Evolutionary conservation across 2,888 invertebrate genomes (phyloP).

Genomic region (Rotaria sp.): DNA sequence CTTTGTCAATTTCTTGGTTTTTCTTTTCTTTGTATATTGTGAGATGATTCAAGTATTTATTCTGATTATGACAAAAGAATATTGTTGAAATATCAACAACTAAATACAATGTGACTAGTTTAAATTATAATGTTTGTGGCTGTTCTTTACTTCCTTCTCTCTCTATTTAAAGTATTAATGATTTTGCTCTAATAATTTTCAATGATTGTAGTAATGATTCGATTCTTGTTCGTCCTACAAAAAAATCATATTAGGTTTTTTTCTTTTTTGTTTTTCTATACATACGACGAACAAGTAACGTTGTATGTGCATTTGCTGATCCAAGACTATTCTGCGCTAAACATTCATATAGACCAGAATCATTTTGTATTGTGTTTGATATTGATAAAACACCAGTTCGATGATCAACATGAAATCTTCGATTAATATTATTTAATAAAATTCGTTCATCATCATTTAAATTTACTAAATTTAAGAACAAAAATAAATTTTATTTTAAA

Average conservation of each 20-base stretch:
- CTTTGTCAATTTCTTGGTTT: too few relatives aligned
- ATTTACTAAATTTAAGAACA: not conserved
- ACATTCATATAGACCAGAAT: conserved; percentile 90
- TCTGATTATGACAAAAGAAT: too few relatives aligned
- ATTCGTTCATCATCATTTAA: not conserved
- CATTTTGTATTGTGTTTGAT: conserved; percentile 70
- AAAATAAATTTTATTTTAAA: not conserved
- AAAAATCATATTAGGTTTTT: too few relatives aligned
- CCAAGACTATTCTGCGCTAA: conserved; percentile 82
- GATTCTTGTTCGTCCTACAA: conserved; percentile 9
- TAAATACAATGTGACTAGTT: too few relatives aligned
- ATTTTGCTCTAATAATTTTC: not conserved
- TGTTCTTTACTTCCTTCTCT: too few relatives aligned
- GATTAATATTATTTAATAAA: not conserved
- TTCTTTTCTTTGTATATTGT: too few relatives aligned
- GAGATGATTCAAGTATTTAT: too few relatives aligned
- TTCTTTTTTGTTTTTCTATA: too few relatives aligned
- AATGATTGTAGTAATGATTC: not conserved
- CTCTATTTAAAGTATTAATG: not conserved
- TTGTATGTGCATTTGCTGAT: conserved; percentile 76
- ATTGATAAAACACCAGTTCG: conserved; percentile 76
- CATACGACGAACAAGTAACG: conserved; percentile 90
- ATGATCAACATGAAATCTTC: conserved; percentile 57
- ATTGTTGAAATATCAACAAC: too few relatives aligned
- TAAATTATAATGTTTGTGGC: too few relatives aligned